A percentile compares a stretch with the other conserved stretches of the same genome.
Conservation (phyloP, 2,797 vertebrate species). For the Pipistrellus pipistrellus region DNA sequence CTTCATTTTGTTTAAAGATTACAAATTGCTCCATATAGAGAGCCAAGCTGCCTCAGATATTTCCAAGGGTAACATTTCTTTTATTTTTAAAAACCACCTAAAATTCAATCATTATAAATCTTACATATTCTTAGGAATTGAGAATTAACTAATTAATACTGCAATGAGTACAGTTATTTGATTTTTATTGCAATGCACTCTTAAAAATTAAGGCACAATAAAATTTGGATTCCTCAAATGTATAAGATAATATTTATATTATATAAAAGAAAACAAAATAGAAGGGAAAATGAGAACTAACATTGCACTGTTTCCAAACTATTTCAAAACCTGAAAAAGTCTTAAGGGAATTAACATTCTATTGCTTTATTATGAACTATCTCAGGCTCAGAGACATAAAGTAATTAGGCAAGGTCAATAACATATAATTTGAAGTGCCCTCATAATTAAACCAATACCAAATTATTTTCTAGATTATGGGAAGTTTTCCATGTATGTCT, state of each 20-base stretch:
- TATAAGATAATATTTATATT: not conserved
- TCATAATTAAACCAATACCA: not conserved
- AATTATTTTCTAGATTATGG: not conserved
- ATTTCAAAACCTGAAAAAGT: not conserved
- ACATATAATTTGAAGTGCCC: not conserved
- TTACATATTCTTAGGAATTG: not conserved
- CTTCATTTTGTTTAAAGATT: constrained; percentile 10
- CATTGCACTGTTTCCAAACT: not conserved
- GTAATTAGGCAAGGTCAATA: not conserved
- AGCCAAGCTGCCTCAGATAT: not conserved
- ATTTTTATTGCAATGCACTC: not conserved
- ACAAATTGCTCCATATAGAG: not conserved
- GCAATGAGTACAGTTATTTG: not conserved
- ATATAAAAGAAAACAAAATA: not conserved
- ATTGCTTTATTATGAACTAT: not conserved
- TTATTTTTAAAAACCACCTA: not conserved
- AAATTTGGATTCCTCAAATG: not conserved
- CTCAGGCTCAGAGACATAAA: not conserved
- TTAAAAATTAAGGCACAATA: not conserved
- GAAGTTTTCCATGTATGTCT: not conserved
- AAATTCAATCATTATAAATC: not conserved
- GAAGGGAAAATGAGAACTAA: not conserved
- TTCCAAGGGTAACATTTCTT: not conserved
- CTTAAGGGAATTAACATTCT: not conserved
- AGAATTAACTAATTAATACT: not conserved